A percentile compares a stretch with the other conserved stretches of the same genome.
phyloP scores from a whole-genome alignment of 2,888 invertebrate genomes.

The Gymnoscelis rufifasciata region DNA sequence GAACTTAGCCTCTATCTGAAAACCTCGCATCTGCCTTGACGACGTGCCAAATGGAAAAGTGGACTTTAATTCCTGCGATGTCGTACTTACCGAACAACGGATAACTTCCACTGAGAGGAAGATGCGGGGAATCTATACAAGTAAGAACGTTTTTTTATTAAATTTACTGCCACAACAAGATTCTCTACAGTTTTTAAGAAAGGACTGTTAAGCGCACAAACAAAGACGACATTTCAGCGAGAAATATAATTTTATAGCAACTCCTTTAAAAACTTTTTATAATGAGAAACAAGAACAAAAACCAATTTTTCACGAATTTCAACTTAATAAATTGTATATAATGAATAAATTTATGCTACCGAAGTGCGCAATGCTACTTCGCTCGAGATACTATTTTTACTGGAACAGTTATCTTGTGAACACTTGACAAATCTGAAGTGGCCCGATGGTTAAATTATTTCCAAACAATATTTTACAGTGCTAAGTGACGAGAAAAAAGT shows the following conservation, averaged over 20 bases:
- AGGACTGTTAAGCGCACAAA: too few relatives aligned
- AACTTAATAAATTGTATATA: conserved; percentile 17
- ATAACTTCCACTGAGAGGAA: conserved; percentile 5
- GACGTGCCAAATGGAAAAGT: conserved; percentile 61
- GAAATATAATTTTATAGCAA: too few relatives aligned
- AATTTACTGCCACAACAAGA: too few relatives aligned
- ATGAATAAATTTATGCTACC: conserved; percentile 25
- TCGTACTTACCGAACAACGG: conserved; percentile 15
- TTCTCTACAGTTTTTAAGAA: too few relatives aligned
- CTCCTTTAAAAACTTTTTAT: conserved; percentile 2
- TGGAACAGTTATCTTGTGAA: conserved; percentile 17
- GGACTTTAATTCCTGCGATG: conserved; percentile 43
- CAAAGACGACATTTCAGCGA: too few relatives aligned
- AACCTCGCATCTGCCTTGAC: conserved; percentile 64
- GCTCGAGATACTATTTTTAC: conserved; percentile 18
- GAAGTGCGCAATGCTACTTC: conserved; percentile 29
- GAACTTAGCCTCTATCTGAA: conserved; percentile 65
- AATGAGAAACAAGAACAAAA: conserved; percentile 10
- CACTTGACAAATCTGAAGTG: conserved; percentile 44
- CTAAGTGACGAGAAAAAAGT: too few relatives aligned
- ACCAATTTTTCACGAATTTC: conserved; percentile 11
- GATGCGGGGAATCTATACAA: too few relatives aligned
- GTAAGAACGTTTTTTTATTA: too few relatives aligned
- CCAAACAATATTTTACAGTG: conserved; percentile 35
- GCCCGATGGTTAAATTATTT: conserved; percentile 43